phyloP scores from a whole-genome alignment of 2,113 vertebrate species.

The Oxygymnocypris stewartii region DNA sequence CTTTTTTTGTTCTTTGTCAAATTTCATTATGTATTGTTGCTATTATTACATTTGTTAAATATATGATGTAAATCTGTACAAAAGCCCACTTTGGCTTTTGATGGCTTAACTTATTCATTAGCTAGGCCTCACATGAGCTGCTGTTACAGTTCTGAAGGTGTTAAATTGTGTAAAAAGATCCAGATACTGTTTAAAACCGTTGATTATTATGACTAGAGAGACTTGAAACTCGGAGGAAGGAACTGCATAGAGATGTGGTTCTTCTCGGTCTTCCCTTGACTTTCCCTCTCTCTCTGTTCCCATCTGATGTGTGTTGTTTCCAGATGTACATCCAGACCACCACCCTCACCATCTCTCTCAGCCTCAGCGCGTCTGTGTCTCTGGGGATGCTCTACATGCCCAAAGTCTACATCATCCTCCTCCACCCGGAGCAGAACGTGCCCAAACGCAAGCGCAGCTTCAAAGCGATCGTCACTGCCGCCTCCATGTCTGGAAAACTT shows the following conservation, averaged over 20 bases:
- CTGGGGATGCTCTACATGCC: slow-evolving; percentile 98
- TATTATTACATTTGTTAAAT: background rate
- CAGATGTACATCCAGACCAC: slow-evolving; percentile 99
- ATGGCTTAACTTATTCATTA: background rate
- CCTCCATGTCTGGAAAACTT: slow-evolving; percentile 96
- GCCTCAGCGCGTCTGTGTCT: slow-evolving; percentile 95
- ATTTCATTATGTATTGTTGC: background rate
- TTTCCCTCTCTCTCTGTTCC: background rate
- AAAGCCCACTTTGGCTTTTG: background rate
- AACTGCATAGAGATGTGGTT: background rate
- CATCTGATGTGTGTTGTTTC: background rate
- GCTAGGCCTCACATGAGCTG: background rate
- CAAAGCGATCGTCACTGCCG: slow-evolving; percentile 96
- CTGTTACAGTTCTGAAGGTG: background rate
- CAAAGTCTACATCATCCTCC: slow-evolving; percentile 97
- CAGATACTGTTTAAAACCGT: background rate
- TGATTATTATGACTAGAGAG: background rate
- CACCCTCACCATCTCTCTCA: slow-evolving; percentile 96
- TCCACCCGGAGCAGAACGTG: slow-evolving; percentile 97
- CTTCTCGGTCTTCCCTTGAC: background rate
- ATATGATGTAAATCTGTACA: background rate
- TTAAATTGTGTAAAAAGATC: background rate
- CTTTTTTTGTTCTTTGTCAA: background rate
- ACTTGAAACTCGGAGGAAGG: background rate
- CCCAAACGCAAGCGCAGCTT: slow-evolving; percentile 97